Conservation (phyloP, 2,888 invertebrate species). For the Crepidodera aurea region DNA sequence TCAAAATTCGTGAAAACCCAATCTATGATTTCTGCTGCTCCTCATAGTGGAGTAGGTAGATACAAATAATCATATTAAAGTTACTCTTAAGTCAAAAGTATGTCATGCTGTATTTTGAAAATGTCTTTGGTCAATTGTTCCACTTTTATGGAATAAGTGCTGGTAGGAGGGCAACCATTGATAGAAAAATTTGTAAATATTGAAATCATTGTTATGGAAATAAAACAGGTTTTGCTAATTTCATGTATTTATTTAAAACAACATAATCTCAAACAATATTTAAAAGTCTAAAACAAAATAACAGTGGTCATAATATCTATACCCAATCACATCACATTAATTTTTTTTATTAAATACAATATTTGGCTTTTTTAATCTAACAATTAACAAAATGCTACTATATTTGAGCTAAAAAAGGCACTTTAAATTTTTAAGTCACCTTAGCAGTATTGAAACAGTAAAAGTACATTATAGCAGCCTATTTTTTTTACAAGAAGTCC, state of each 20-base stretch:
- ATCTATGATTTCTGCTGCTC: too few species aligned
- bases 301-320: slow-evolving; percentile 43
- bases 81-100: too few species aligned
- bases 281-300: slow-evolving; percentile 45
- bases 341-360: slow-evolving; percentile 40
- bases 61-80: too few species aligned
- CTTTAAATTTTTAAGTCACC: slow-evolving; percentile 25
- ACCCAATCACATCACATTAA: slow-evolving; percentile 45
- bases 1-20: too few species aligned
- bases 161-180: too few species aligned
- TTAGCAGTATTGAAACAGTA: slow-evolving; percentile 16
- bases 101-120: too few species aligned
- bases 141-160: too few species aligned
- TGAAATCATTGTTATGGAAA: too few species aligned
- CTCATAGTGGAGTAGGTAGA: too few species aligned
- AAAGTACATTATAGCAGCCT: slow-evolving; percentile 22
- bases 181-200: too few species aligned
- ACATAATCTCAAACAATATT: slow-evolving; percentile 44
- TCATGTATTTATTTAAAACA: slow-evolving; percentile 43
- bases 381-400: slow-evolving; percentile 40
- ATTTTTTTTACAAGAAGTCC: slow-evolving; percentile 12
- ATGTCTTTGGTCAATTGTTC: too few species aligned
- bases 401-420: slow-evolving; percentile 42
- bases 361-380: slow-evolving; percentile 43
- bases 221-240: slow-evolving; percentile 19